Evolutionary conservation across 2,888 invertebrate species (phyloP).

Genomic region (Mesochorus sp.): DNA sequence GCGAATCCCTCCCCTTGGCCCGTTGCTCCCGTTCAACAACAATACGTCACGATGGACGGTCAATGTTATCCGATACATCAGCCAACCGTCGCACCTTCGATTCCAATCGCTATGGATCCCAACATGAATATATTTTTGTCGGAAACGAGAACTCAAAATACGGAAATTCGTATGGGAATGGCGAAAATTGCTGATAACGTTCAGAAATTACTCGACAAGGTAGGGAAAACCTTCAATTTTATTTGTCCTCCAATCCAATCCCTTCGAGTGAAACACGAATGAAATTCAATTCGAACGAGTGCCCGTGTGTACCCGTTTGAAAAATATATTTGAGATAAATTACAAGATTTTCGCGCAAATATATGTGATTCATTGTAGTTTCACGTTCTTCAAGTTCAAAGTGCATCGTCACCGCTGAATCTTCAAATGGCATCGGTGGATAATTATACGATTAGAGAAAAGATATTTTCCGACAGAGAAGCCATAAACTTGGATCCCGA

Average conservation of each 20-base stretch:
- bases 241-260: neutral
- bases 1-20: conserved; percentile 46
- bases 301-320: no score
- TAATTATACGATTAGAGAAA: conserved; percentile 30
- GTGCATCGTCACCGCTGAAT: conserved; percentile 70
- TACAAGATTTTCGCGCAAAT: conserved; percentile 22
- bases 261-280: no score
- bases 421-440: conserved; percentile 64
- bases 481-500: conserved; percentile 10
- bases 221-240: conserved; percentile 47
- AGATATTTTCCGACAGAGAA: conserved; percentile 49
- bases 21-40: conserved; percentile 64
- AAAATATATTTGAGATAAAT: conserved; percentile 8
- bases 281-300: no score
- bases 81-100: conserved; percentile 68
- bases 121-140: conserved; percentile 84
- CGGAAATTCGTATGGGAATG: conserved; percentile 86
- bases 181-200: conserved; percentile 86
- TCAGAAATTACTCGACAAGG: conserved; percentile 85
- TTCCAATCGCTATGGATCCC: conserved; percentile 78
- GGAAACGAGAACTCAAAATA: conserved; percentile 86
- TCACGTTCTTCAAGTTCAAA: conserved; percentile 76
- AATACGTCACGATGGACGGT: conserved; percentile 72
- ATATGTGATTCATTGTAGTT: conserved; percentile 68
- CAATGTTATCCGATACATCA: conserved; percentile 72